Base-by-base conservation (phyloP, 2,888 invertebrate genomes). In the Mythimna albipuncta region DNA sequence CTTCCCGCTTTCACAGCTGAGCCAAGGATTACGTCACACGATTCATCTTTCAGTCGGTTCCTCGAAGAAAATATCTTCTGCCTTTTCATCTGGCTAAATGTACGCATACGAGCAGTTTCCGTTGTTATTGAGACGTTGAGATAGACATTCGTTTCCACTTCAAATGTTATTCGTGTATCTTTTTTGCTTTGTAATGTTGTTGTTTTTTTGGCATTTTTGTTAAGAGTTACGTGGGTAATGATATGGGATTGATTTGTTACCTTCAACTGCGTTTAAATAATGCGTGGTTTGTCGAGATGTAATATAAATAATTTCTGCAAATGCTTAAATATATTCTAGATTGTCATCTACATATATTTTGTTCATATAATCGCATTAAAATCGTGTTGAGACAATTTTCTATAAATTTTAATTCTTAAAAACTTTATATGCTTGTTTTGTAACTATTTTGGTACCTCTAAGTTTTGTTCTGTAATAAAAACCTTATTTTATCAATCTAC, bases 11-110 rank as follows among this genome's bases (percentile, higher is more conserved):
- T 77, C 50, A 58, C 58, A 84, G 75, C 85, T 83, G 82, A 85
- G 80, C 83, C 81, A 86, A 83, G 85, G 85, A 88, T 87, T 89
- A 89, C 86, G 86, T 90, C 89, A 82, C 85, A 64, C 88, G 87
- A 91, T 90, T 91, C 90, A 90, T 92, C 91, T 91, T 88, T 89
- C 88, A 85, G 82, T 82, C 85, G 88, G 88, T 89, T 90, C 89
- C 88, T 87, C 84, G 88, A 78, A 88, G 87, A 86, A 89, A 90
- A 91, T 90, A 92, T 92, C 90, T 88, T 85, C 86, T 83, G 86
- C 81, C 88, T 87, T 88, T 88, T 89, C 89, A 89, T 89, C 82
- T 85, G 85, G 89, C 85, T 85, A 84, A 87, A 87, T 89, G 84
- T 83, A 79, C 69, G 77, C 81, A 78, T 80, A 83, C 82, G 86